Base-by-base conservation (phyloP, 2,113 vertebrate species). In the Xenopus laevis region DNA sequence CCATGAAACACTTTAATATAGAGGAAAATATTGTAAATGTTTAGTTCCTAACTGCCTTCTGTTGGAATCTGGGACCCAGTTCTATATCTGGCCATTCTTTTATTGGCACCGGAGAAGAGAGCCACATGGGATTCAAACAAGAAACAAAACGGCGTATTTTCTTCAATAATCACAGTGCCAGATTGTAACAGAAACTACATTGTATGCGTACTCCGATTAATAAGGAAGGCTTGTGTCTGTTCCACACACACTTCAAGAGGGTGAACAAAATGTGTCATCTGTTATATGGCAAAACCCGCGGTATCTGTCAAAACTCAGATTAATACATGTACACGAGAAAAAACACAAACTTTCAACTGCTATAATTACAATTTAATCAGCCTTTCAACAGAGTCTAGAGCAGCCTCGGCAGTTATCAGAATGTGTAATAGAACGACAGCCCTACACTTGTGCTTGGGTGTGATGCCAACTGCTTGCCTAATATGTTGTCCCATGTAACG, bases 41-140 rank as follows among this genome's bases (percentile, higher is more conserved):
- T 84, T 79, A 77, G 78, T 82, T 77, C 78, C 65, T 3, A 68
- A 77, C 59, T 83, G 21, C 80, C 70, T 73, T 73, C 71, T 70
- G 57, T 80, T 78, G 78, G 64, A 78, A 72, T 75, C 71, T 50
- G 69, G 67, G 77, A 80, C 76, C 69, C 74, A 63, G 61, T 79
- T 71, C 63, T 0, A 0, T 78, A 71, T 66, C 79, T 83, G 82
- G 78, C 74, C 81, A 78, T 80, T 79, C 83, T 83, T 83, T 83
- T 86, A 82, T 83, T 85, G 84, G 79, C 78, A 86, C 82, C 83
- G 84, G 84, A 84, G 79, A 80, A 82, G 81, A 80, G 77, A 82
- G 80, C 83, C 85, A 84, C 83, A 82, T 84, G 83, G 79, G 82
- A 79, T 65, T 83, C 81, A 77, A 83, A 83, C 78, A 83, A 74